Evolutionary conservation across 2,113 vertebrate species (phyloP).

Genomic region (Chamaea fasciata): DNA sequence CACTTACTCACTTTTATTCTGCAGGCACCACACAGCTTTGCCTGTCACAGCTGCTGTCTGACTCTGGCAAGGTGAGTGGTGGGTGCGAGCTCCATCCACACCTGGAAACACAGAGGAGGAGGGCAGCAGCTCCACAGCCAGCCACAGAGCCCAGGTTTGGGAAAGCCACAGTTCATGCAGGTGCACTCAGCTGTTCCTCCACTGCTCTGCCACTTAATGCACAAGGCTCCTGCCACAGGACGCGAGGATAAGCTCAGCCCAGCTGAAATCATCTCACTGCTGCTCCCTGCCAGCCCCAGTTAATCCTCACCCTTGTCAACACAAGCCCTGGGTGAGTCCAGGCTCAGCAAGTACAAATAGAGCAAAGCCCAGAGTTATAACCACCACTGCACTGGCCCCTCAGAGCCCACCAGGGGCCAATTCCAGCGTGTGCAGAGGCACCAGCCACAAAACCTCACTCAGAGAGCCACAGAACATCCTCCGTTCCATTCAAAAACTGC

Average conservation of each 20-base stretch:
- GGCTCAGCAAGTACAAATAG: fast-evolving
- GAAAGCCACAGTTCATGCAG: neutral
- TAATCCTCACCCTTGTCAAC: neutral
- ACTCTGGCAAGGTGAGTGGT: neutral
- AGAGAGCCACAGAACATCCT: neutral
- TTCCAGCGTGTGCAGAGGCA: neutral
- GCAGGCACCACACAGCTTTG: neutral
- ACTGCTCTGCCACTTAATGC: neutral
- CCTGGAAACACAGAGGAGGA: neutral
- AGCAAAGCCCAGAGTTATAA: neutral
- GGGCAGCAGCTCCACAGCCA: neutral
- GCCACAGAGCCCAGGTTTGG: neutral
- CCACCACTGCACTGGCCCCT: neutral
- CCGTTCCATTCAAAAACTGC: neutral
- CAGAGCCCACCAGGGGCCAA: neutral
- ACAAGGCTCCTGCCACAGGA: neutral
- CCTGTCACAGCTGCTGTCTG: neutral
- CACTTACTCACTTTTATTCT: neutral
- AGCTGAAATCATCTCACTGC: neutral
- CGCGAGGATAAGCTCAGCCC: neutral
- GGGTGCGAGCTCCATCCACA: neutral
- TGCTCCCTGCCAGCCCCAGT: neutral
- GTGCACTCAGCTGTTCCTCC: neutral
- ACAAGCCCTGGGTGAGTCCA: neutral
- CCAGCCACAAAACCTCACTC: neutral